phyloP scores from a whole-genome alignment of 2,113 vertebrate genomes.

The Microtus montanus region DNA sequence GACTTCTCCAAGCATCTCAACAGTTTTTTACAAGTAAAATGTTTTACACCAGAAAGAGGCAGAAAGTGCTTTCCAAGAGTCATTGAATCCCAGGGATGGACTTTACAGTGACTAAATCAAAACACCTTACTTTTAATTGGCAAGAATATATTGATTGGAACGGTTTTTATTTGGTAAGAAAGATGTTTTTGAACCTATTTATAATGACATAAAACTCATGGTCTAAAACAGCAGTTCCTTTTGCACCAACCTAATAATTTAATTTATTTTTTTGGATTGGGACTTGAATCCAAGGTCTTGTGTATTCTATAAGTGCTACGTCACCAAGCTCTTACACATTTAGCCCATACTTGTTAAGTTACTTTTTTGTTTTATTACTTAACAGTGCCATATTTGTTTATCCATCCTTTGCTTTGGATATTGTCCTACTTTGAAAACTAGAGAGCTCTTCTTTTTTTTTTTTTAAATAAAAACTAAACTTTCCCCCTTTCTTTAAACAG shows the following conservation, averaged over 20 bases:
- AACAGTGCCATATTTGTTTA: not conserved
- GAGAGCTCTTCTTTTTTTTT: not conserved
- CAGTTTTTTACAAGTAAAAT: not conserved
- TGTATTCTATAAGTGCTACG: not conserved
- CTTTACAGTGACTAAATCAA: not conserved
- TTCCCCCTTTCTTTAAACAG: slow-evolving; percentile 82
- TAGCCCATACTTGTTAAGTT: not conserved
- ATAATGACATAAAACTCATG: not conserved
- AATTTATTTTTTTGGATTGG: not conserved
- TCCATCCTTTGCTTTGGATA: slow-evolving; percentile 41
- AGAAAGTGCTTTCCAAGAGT: not conserved
- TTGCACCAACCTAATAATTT: not conserved
- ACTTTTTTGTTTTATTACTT: not conserved
- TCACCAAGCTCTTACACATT: not conserved
- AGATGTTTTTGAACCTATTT: not conserved
- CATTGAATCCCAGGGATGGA: not conserved
- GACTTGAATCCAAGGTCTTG: not conserved
- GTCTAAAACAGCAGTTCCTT: not conserved
- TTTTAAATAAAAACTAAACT: slow-evolving; percentile 9
- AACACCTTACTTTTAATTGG: not conserved
- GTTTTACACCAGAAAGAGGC: not conserved
- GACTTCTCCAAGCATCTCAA: not conserved
- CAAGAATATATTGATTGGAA: not conserved
- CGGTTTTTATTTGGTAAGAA: not conserved
- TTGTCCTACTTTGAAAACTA: slow-evolving; percentile 57